Percentiles rank a stretch among this genome's conserved stretches.
Evolutionary conservation across 2,113 vertebrate genomes (phyloP).

Genomic region (Sebastes fasciatus): DNA sequence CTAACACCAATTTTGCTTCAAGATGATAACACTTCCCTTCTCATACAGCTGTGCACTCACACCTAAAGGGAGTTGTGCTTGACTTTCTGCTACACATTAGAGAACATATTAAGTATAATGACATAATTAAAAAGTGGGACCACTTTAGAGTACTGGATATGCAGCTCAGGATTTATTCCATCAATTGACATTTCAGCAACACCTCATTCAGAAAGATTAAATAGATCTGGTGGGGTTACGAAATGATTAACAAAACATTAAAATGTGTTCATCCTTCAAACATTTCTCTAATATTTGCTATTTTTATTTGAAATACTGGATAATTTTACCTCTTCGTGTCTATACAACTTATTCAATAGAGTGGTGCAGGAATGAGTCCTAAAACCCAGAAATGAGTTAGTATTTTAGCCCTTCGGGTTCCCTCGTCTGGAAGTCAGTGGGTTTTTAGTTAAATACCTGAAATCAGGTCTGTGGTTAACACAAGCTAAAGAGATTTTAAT

Average conservation of each 20-base stretch:
- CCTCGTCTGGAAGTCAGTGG: too few species aligned
- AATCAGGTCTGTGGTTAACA: too few species aligned
- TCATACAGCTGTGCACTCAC: neutral
- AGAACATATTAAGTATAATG: neutral
- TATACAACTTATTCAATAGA: too few species aligned
- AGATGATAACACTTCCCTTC: neutral
- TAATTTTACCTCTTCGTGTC: neutral
- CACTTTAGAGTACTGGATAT: neutral
- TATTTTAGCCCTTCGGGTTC: too few species aligned
- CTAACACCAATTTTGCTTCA: neutral
- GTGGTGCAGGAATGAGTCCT: too few species aligned
- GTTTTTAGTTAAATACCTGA: too few species aligned
- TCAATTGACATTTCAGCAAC: neutral
- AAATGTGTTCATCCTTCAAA: neutral
- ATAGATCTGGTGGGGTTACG: neutral
- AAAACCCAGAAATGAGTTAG: too few species aligned
- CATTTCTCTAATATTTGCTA: neutral
- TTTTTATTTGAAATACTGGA: neutral
- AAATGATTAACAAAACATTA: neutral
- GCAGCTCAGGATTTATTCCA: too few species aligned
- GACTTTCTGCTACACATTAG: neutral
- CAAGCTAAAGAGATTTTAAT: too few species aligned
- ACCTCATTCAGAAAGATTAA: neutral
- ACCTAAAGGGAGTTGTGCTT: neutral
- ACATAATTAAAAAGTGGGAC: neutral